These are phyloP conservation scores for Pluvialis apricaria DNA, from an alignment of 2,113 vertebrate species.

Conservation along the genomic window DNA sequence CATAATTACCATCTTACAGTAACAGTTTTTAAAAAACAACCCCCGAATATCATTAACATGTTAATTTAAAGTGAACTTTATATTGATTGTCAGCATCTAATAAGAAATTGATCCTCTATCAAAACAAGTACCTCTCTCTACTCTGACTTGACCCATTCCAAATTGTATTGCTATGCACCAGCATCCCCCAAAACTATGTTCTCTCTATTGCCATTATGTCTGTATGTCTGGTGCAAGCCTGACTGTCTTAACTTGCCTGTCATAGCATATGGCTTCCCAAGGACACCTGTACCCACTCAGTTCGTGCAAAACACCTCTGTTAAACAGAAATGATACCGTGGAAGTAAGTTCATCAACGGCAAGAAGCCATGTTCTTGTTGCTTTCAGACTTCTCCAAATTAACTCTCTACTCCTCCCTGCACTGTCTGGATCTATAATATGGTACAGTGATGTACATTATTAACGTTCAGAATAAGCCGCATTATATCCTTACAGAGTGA, in stretches of 20 bases:
- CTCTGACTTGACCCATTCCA: neutral
- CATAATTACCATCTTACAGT: neutral
- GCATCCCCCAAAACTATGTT: neutral
- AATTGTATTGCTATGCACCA: neutral
- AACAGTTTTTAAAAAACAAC: neutral
- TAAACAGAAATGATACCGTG: neutral
- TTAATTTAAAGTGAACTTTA: neutral
- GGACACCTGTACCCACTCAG: neutral
- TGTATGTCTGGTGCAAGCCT: neutral
- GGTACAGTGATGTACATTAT: neutral
- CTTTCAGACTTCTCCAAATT: neutral
- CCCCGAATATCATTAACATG: accelerated
- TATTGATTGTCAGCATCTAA: neutral
- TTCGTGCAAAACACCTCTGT: neutral
- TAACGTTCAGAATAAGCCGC: neutral
- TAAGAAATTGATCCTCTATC: neutral
- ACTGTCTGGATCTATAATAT: neutral
- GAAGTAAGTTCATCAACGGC: neutral
- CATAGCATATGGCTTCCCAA: neutral
- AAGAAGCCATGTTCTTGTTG: neutral
- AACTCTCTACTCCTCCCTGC: neutral
- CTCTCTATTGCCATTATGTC: neutral
- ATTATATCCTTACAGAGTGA: accelerated
- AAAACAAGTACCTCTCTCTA: neutral
- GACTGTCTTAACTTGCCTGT: neutral